Evolutionary conservation across 2,888 invertebrate species (phyloP).

Genomic region (Abrostola triplasia): DNA sequence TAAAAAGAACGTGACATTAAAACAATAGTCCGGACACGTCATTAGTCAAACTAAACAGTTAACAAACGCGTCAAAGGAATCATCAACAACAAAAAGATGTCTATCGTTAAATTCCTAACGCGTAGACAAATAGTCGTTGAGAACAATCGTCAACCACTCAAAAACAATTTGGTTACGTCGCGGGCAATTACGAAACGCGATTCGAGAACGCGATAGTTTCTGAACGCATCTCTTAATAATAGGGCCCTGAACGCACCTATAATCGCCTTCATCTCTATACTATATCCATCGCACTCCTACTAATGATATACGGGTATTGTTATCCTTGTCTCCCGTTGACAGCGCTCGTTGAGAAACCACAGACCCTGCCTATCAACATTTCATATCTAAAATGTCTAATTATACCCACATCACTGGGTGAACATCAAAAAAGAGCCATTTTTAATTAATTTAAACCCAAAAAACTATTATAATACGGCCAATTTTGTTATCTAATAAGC

Average conservation of each 20-base stretch:
- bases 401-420: constrained; percentile 86
- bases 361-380: constrained; percentile 77
- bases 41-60: constrained; percentile 57
- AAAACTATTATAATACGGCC: constrained; percentile 86
- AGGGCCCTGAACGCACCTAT: constrained; percentile 72
- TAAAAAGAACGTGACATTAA: constrained; percentile 45
- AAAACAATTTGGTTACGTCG: constrained; percentile 85
- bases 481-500: constrained; percentile 87
- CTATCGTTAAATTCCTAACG: constrained; percentile 75
- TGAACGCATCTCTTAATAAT: constrained; percentile 86
- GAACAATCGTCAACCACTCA: constrained; percentile 85
- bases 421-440: constrained; percentile 83
- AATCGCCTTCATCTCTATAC: constrained; percentile 76
- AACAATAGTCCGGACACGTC: constrained; percentile 53
- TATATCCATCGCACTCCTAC: constrained; percentile 67
- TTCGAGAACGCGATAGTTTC: constrained; percentile 78
- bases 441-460: constrained; percentile 86
- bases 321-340: constrained; percentile 75
- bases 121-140: constrained; percentile 85
- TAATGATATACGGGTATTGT: constrained; percentile 45
- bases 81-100: constrained; percentile 76
- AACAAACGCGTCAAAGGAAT: constrained; percentile 73
- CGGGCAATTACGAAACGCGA: constrained; percentile 85
- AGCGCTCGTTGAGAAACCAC: constrained; percentile 80
- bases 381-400: constrained; percentile 86